Percentiles rank a stretch among this genome's conserved stretches.
These are phyloP conservation scores for Nemoura dubitans DNA, from an alignment of 2,888 invertebrate genomes.

Conservation along the genomic window DNA sequence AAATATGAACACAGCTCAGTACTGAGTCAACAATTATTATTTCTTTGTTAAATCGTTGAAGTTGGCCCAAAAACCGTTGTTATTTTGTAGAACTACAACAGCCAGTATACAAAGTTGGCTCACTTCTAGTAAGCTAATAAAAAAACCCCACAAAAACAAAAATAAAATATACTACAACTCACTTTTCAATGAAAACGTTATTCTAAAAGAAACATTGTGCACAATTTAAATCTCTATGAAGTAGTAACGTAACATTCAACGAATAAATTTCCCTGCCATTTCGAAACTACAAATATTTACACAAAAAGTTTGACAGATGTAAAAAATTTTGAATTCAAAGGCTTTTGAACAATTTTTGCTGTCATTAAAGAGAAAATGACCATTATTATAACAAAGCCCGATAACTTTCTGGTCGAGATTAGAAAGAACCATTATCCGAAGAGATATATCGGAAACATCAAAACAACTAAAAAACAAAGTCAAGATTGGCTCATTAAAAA, in stretches of 20 bases:
- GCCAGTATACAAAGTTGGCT: no score
- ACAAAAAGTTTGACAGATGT: neutral
- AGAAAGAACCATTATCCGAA: neutral
- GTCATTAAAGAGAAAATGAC: neutral
- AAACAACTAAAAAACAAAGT: neutral
- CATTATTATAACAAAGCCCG: neutral
- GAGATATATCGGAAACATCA: neutral
- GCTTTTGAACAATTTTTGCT: neutral
- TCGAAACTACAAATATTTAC: neutral
- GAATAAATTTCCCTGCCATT: neutral
- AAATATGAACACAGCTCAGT: no score
- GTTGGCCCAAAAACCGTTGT: no score
- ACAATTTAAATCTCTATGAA: slow-evolving; percentile 7
- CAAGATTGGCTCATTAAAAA: neutral
- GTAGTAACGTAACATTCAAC: neutral
- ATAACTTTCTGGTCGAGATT: neutral
- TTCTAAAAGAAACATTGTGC: neutral
- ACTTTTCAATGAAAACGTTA: neutral
- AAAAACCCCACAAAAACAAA: neutral
- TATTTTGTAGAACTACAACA: no score
- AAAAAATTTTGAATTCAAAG: neutral
- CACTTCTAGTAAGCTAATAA: no score
- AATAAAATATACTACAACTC: neutral
- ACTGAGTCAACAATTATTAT: no score
- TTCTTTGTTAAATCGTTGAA: no score